A percentile compares a stretch with the other conserved stretches of the same genome.
Evolutionary conservation across 1,140 invertebrate species (phyloP).

Genomic region (Epicauta chinensis): DNA sequence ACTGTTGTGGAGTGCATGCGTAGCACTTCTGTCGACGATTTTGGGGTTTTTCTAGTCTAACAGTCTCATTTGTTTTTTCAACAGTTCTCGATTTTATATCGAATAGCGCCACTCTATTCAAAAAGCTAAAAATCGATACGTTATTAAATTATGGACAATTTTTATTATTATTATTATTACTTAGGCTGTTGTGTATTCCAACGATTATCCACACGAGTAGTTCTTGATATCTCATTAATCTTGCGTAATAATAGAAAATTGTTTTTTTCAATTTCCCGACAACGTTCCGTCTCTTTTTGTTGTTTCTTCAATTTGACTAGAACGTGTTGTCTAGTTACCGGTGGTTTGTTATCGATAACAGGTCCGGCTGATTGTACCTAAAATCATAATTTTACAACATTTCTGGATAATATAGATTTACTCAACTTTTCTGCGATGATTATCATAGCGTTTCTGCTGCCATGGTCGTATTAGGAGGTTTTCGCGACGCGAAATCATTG

Average conservation of each 20-base stretch:
- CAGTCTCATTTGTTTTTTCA: constrained; percentile 11
- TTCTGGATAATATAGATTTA: constrained; percentile 11
- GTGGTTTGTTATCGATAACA: constrained; percentile 49
- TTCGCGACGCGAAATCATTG: constrained; percentile 48
- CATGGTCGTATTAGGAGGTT: constrained; percentile 48
- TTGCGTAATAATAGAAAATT: constrained; percentile 52
- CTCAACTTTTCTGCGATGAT: constrained; percentile 47
- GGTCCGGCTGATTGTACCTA: constrained; percentile 51
- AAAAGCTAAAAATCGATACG: constrained; percentile 30
- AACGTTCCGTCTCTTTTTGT: constrained; percentile 51
- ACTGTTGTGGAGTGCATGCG: constrained; percentile 35
- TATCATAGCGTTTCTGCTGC: constrained; percentile 45
- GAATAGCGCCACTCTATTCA: constrained; percentile 40
- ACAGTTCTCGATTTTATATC: constrained; percentile 4
- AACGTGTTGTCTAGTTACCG: constrained; percentile 48
- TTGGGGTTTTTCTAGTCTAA: constrained; percentile 3
- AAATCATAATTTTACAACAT: constrained; percentile 5
- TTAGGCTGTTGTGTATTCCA: constrained; percentile 50
- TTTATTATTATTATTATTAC: constrained; percentile 35
- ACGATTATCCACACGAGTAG: constrained; percentile 49
- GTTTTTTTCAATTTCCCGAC: constrained; percentile 46
- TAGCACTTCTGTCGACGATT: constrained; percentile 35
- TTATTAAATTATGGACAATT: not conserved
- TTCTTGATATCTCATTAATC: constrained; percentile 47
- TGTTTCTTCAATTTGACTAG: constrained; percentile 50